phyloP scores from a whole-genome alignment of 1,140 invertebrate genomes.

The Neuroterus valhalla region DNA sequence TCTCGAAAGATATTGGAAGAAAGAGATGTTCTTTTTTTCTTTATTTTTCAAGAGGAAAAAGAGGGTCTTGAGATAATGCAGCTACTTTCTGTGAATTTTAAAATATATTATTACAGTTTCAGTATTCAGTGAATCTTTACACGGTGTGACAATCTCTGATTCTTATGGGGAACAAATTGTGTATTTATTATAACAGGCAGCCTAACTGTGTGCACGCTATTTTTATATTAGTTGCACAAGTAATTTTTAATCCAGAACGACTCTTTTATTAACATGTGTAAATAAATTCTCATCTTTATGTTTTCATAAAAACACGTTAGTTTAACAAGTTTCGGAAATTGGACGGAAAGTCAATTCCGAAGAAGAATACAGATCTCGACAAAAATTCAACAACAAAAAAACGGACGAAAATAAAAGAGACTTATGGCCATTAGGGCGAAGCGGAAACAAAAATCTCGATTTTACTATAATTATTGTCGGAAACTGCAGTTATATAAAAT shows the following conservation, averaged over 20 bases:
- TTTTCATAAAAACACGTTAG: neutral
- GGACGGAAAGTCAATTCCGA: neutral
- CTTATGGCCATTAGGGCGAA: too few species aligned
- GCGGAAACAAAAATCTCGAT: too few species aligned
- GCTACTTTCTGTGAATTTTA: neutral
- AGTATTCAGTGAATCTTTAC: slow-evolving; percentile 1
- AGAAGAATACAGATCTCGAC: too few species aligned
- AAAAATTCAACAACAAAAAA: too few species aligned
- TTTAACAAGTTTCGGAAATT: neutral
- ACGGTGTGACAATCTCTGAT: slow-evolving; percentile 24
- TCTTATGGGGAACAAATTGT: slow-evolving; percentile 15
- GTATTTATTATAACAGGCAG: slow-evolving; percentile 19
- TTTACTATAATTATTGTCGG: too few species aligned
- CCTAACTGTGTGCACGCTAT: slow-evolving; percentile 30
- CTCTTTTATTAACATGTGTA: slow-evolving; percentile 20
- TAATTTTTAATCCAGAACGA: slow-evolving; percentile 4
- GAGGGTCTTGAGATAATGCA: neutral
- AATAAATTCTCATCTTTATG: slow-evolving; percentile 9
- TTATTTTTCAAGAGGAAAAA: neutral
- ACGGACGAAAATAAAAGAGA: too few species aligned
- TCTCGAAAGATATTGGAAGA: neutral
- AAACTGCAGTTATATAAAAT: too few species aligned
- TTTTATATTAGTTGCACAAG: slow-evolving; percentile 30
- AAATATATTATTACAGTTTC: neutral
- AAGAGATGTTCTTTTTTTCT: neutral